phyloP scores from a whole-genome alignment of 2,797 vertebrate genomes.

The Apogon talboti region DNA sequence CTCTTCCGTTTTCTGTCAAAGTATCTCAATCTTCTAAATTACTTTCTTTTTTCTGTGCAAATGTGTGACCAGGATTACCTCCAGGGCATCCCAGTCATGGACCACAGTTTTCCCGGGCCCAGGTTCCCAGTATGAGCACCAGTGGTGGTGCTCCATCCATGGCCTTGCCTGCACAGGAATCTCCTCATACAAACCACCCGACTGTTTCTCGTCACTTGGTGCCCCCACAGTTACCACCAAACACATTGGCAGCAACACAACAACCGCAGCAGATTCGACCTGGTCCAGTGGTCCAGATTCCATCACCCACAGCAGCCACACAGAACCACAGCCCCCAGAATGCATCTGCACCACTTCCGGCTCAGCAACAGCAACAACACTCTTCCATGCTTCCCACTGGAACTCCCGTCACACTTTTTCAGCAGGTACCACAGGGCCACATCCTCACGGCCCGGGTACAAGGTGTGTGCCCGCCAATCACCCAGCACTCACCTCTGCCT shows the following conservation, averaged over 20 bases:
- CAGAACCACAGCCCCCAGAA: conserved; percentile 87
- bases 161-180: conserved; percentile 90
- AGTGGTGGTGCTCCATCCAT: conserved; percentile 86
- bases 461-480: conserved; percentile 88
- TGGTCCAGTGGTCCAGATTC: conserved; percentile 86
- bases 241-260: conserved; percentile 84
- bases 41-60: conserved; percentile 19
- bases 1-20: no score
- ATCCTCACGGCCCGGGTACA: conserved; percentile 93
- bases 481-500: conserved; percentile 76
- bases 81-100: conserved; percentile 85
- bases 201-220: conserved; percentile 87
- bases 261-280: conserved; percentile 83
- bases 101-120: conserved; percentile 88
- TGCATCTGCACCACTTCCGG: conserved; percentile 63
- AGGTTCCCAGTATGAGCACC: conserved; percentile 83
- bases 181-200: conserved; percentile 84
- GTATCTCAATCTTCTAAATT: no score
- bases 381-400: conserved; percentile 90
- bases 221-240: conserved; percentile 82
- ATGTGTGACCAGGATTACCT: conserved; percentile 70
- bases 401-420: conserved; percentile 92
- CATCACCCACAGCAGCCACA: conserved; percentile 80
- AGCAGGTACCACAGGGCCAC: conserved; percentile 94
- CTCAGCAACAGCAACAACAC: conserved; percentile 83